Conservation (phyloP, 2,888 invertebrate species). For the Anodontia alba region DNA sequence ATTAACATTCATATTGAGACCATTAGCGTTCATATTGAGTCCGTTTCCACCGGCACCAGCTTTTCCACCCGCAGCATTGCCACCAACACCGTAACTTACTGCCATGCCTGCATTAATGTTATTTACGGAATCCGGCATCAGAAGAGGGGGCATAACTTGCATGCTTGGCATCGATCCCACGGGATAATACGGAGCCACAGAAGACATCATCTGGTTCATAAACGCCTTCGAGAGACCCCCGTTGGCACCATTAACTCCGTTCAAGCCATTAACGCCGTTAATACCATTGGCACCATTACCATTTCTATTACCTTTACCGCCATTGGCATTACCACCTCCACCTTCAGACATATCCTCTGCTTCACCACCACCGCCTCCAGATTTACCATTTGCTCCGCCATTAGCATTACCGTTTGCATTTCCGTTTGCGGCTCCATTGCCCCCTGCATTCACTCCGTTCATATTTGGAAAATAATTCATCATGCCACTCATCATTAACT, state of each 20-base stretch:
- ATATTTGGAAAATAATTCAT: not conserved
- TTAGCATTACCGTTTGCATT: not conserved
- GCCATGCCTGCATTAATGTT: not conserved
- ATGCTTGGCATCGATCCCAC: not conserved
- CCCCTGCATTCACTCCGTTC: constrained; percentile 2
- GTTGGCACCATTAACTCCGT: not conserved
- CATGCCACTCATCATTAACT: not conserved
- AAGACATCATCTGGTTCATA: not conserved
- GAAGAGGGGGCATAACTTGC: not conserved
- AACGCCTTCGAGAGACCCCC: not conserved
- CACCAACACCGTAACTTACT: too few species aligned
- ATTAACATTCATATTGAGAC: not conserved
- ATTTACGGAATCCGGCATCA: not conserved
- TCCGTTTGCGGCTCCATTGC: not conserved
- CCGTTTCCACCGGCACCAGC: not conserved
- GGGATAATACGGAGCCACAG: not conserved
- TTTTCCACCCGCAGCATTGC: not conserved
- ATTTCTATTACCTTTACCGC: not conserved
- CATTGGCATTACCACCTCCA: constrained; percentile 8
- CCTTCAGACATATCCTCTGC: not conserved
- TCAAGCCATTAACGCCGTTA: not conserved
- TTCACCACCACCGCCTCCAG: not conserved
- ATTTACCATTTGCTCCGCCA: constrained; percentile 6
- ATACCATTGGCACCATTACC: constrained; percentile 17
- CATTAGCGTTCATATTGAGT: not conserved